phyloP scores from a whole-genome alignment of 2,113 vertebrate species.

The Macaca fascicularis region T2T-MFA8v1.1 NC_088381.1:28310501-28311000 shows the following conservation, averaged over 20 bases:
- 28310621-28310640: background rate
- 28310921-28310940: background rate
- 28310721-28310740: background rate
- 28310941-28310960: conserved; percentile 1
- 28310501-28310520: background rate
- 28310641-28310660: background rate
- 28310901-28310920: background rate
- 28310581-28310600: background rate
- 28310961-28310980: background rate
- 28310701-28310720: background rate
- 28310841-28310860: background rate
- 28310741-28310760: background rate
- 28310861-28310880: background rate
- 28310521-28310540: conserved; percentile 3
- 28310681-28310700: background rate
- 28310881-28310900: background rate
- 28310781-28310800: background rate
- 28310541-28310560: background rate
- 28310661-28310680: background rate
- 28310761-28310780: background rate
- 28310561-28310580: background rate
- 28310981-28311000: background rate
- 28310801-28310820: background rate
- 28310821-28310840: background rate
- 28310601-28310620: background rate